Base-by-base conservation (phyloP, 2,888 invertebrate species). In the Polydrusus cervinus region DNA sequence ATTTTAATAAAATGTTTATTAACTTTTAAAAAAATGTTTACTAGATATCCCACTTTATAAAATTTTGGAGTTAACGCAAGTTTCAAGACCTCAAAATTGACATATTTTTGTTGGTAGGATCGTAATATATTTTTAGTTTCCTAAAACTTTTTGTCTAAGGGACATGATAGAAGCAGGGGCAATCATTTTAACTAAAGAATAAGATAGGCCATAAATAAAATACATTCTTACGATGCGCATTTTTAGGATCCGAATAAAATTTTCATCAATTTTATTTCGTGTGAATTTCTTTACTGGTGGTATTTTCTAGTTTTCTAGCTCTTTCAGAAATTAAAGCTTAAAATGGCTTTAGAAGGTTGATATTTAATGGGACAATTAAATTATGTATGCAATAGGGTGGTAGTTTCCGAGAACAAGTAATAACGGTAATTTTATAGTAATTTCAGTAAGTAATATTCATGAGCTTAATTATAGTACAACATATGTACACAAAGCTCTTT, bases 191-290 rank as follows among this genome's bases (percentile, higher is more conserved):
- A 49, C 38, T 20, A 55, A 40, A 43, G 53, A 72, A 67, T 51
- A 67, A 71, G 25, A 51, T 62, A 20, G 43, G 51, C 40, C 62
- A 53, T 34, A 61, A 68, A 67, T 60, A 25, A 49, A 65, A 43
- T 61, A 67, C 49, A 61, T n/a, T n/a, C 67, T 73, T 45, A 20
- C 0, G 14, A 53, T 40, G 30, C 40, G 40, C 14, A 43, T 40
- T 13, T n/a, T 53, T 43, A 18, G 16, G 30, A 20, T 47, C 49
- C 14, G 73, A 49, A 73, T 73, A 67, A 73, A 73, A 67, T 73
- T 67, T 38, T 57, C 73, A 73, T 73, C 73, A 61, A 65, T 73
- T 67, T 60, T 72, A 47, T 16, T 67, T 45, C 13, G n/a, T 25
- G 14, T 25, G n/a, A 66, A 73, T 73, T 73, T 65, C 16, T 55